Conservation (phyloP, 1,140 invertebrate genomes). For the Drosophila kikkawai region DNA sequence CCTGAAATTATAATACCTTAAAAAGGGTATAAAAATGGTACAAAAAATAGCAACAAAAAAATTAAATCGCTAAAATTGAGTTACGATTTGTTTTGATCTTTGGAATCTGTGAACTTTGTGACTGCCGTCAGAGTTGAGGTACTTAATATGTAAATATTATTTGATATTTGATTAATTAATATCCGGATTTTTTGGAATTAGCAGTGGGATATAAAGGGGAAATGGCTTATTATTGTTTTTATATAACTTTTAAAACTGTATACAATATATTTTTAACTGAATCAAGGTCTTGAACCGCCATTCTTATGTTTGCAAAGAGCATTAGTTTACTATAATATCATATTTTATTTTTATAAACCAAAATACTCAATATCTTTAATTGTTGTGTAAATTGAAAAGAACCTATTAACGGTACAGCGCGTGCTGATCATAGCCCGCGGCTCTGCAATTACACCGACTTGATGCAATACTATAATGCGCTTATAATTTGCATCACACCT, state of each 20-base stretch:
- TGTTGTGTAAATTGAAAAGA: background rate
- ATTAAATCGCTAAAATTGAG: conserved; percentile 3
- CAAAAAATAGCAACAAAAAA: conserved; percentile 32
- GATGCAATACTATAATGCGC: conserved; percentile 34
- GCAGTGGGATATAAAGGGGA: background rate
- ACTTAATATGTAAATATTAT: conserved; percentile 13
- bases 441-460: conserved; percentile 32
- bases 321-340: background rate
- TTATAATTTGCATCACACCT: conserved; percentile 51
- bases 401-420: conserved; percentile 31
- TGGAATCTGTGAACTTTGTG: conserved; percentile 45
- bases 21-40: background rate
- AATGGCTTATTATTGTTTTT: background rate
- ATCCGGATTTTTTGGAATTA: background rate
- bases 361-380: background rate
- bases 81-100: conserved; percentile 43
- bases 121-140: conserved; percentile 29
- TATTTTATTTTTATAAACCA: background rate
- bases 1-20: no score
- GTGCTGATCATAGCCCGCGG: conserved; percentile 43
- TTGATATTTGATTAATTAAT: conserved; percentile 15
- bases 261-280: background rate
- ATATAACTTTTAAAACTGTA: background rate
- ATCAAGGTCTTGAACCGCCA: background rate
- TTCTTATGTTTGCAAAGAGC: background rate